Conservation (phyloP, 2,888 invertebrate species). For the Mayetiola destructor region DNA sequence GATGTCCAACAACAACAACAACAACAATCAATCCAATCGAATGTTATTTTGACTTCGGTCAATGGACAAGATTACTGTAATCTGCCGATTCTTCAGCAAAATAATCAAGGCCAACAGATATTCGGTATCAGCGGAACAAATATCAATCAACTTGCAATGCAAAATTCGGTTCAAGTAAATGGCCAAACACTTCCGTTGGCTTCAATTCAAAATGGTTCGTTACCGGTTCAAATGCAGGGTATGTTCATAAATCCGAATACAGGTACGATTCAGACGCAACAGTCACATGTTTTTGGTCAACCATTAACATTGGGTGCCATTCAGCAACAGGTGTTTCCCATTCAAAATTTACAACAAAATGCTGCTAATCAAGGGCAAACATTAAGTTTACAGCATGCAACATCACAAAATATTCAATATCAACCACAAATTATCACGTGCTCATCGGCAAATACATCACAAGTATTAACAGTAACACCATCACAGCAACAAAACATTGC, state of each 20-base stretch:
- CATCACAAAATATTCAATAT: conserved; percentile 18
- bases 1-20: conserved; percentile 21
- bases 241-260: conserved; percentile 13
- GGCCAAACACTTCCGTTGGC: background rate
- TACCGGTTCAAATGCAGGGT: conserved; percentile 14
- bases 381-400: background rate
- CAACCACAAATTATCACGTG: conserved; percentile 14
- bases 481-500: conserved; percentile 33
- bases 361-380: background rate
- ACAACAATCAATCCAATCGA: conserved; percentile 17
- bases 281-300: conserved; percentile 17
- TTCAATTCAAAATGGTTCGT: background rate
- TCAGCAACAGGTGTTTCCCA: conserved; percentile 15
- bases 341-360: conserved; percentile 13
- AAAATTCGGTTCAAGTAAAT: conserved; percentile 11
- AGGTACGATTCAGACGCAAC: conserved; percentile 13
- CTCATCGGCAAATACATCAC: conserved; percentile 15
- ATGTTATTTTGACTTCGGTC: conserved; percentile 7
- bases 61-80: conserved; percentile 15
- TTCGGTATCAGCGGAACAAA: conserved; percentile 5
- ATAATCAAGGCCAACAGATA: conserved; percentile 14
- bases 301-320: conserved; percentile 7
- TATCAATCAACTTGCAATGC: conserved; percentile 13
- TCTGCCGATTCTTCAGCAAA: conserved; percentile 12
- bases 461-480: conserved; percentile 13